Conservation (phyloP, 2,797 vertebrate genomes). For the Micromesistius poutassou region DNA sequence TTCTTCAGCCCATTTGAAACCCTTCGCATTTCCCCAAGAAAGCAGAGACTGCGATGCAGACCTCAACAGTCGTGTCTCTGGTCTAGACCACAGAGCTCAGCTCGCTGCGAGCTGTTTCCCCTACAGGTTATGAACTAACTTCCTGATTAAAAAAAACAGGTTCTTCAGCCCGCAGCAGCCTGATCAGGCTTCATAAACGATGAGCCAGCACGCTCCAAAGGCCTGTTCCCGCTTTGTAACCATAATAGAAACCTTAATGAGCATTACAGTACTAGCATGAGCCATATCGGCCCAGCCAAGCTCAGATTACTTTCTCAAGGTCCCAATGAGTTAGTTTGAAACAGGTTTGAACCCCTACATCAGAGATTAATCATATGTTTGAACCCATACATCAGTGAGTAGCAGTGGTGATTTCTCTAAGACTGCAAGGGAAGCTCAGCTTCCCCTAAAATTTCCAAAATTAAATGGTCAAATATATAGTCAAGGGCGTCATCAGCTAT, state of each 20-base stretch:
- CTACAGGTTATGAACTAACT: slow-evolving; percentile 66
- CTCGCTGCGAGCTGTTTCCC: slow-evolving; percentile 67
- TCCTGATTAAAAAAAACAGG: slow-evolving; percentile 64
- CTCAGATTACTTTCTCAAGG: neutral
- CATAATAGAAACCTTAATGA: neutral
- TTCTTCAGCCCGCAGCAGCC: slow-evolving; percentile 24
- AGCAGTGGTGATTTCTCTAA: too few species aligned
- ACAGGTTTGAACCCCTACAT: too few species aligned
- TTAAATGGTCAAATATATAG: too few species aligned
- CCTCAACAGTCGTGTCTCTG: slow-evolving; percentile 19
- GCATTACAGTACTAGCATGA: neutral
- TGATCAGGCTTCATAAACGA: neutral
- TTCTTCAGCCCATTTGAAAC: slow-evolving; percentile 68
- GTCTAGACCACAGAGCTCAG: slow-evolving; percentile 58
- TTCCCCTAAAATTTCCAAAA: too few species aligned
- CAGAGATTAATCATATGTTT: too few species aligned
- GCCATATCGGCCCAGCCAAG: neutral
- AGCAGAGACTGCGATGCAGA: slow-evolving; percentile 15
- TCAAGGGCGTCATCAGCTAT: too few species aligned
- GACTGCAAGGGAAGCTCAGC: too few species aligned
- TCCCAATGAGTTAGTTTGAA: neutral
- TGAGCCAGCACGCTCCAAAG: neutral
- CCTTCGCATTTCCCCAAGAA: slow-evolving; percentile 30
- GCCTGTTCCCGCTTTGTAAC: neutral
- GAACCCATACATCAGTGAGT: too few species aligned